Percentiles rank a stretch among this genome's conserved stretches.
These are phyloP conservation scores for Drosophila mercatorum DNA, from an alignment of 2,888 invertebrate genomes.

Conservation along the genomic window DNA sequence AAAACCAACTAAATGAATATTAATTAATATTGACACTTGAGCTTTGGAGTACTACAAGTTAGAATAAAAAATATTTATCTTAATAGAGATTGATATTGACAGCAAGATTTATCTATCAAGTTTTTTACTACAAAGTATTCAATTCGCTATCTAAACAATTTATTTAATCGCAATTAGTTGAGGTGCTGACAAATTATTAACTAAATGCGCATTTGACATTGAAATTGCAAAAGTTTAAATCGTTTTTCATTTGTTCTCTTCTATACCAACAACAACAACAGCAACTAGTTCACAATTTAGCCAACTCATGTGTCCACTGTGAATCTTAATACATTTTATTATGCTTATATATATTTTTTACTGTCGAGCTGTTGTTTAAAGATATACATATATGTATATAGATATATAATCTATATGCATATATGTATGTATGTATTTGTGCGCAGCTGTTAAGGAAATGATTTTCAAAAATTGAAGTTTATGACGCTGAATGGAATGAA, in stretches of 20 bases:
- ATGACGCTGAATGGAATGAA: constrained; percentile 82
- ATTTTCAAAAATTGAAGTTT: constrained; percentile 83
- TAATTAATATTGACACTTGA: constrained; percentile 3
- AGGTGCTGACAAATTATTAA: constrained; percentile 40
- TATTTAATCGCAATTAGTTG: constrained; percentile 38
- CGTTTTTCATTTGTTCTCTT: not conserved
- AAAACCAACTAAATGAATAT: not conserved
- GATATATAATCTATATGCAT: constrained; percentile 9
- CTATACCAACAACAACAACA: not conserved
- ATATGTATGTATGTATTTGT: constrained; percentile 52
- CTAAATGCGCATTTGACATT: constrained; percentile 42
- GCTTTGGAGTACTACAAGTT: not conserved
- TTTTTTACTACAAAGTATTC: not conserved
- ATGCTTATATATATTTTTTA: constrained; percentile 31
- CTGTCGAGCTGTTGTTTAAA: constrained; percentile 15
- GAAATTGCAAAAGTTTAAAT: constrained; percentile 37
- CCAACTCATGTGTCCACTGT: constrained; percentile 60
- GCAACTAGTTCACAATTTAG: constrained; percentile 33
- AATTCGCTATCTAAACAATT: not conserved
- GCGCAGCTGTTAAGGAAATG: constrained; percentile 84
- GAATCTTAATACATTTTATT: constrained; percentile 70
- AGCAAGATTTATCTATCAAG: not conserved
- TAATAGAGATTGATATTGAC: constrained; percentile 4
- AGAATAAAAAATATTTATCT: not conserved
- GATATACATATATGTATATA: constrained; percentile 8